These are phyloP conservation scores for Acleris cristana DNA, from an alignment of 2,888 invertebrate genomes.

Conservation along the genomic window DNA sequence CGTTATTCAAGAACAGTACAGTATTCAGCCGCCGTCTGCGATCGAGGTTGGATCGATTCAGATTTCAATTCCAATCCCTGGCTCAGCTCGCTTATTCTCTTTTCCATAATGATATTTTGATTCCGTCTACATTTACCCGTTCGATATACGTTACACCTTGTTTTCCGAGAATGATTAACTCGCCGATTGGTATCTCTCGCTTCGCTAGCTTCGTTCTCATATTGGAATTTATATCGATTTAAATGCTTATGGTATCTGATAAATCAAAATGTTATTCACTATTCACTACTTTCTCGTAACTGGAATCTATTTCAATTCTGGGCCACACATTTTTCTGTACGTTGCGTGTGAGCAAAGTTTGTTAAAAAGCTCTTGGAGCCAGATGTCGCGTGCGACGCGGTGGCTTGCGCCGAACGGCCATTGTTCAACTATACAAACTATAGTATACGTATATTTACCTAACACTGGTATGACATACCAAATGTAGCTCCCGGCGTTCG, in stretches of 20 bases:
- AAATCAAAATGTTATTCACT: slow-evolving; percentile 18
- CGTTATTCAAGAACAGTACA: slow-evolving; percentile 23
- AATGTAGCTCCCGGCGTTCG: slow-evolving; percentile 48
- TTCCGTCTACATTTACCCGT: slow-evolving; percentile 36
- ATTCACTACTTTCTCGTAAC: slow-evolving; percentile 24
- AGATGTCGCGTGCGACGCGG: slow-evolving; percentile 51
- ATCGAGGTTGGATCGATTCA: slow-evolving; percentile 34
- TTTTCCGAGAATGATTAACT: slow-evolving; percentile 2
- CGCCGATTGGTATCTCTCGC: slow-evolving; percentile 21
- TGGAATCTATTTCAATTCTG: slow-evolving; percentile 43
- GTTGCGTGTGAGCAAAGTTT: slow-evolving; percentile 54
- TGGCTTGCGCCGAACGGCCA: slow-evolving; percentile 45
- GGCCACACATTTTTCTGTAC: slow-evolving; percentile 47
- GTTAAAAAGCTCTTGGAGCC: slow-evolving; percentile 52
- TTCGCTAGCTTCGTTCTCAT: slow-evolving; percentile 15
- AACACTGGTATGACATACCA: slow-evolving; percentile 47
- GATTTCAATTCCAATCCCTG: slow-evolving; percentile 43
- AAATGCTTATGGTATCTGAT: slow-evolving; percentile 14
- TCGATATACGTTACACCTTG: slow-evolving; percentile 1
- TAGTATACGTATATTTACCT: slow-evolving; percentile 44
- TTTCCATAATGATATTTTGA: slow-evolving; percentile 58
- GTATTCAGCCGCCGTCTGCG: slow-evolving; percentile 29
- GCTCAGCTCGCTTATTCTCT: slow-evolving; percentile 41
- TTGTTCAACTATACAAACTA: slow-evolving; percentile 44
- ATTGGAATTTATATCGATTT: slow-evolving; percentile 13